These are phyloP conservation scores for Gorsachius goisagi DNA, from an alignment of 2,113 vertebrate species.

Conservation along the genomic window DNA sequence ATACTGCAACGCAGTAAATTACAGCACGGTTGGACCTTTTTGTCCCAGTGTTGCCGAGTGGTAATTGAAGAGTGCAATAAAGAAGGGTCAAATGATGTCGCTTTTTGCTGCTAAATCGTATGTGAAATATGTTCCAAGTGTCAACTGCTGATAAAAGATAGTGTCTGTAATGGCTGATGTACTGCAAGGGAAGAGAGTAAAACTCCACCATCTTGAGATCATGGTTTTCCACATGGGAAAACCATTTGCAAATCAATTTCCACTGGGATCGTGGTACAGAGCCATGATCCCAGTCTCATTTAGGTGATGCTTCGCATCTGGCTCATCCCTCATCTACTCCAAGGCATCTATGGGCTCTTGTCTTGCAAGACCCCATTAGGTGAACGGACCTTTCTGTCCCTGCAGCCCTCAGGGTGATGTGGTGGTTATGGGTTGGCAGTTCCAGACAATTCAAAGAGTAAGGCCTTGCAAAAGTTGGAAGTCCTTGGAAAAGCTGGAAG, in stretches of 20 bases:
- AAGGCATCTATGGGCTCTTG: background rate
- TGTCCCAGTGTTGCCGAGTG: background rate
- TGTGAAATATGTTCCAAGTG: background rate
- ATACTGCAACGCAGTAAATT: background rate
- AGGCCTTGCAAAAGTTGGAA: too few species aligned
- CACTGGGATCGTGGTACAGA: background rate
- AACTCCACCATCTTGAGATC: too few species aligned
- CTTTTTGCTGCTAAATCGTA: conserved; percentile 17
- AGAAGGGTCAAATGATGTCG: background rate
- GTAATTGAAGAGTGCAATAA: conserved; percentile 19
- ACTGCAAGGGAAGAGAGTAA: background rate
- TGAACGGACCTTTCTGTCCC: background rate
- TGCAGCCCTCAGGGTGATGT: background rate
- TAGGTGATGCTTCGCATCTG: background rate
- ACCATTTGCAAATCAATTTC: background rate
- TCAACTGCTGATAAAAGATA: background rate
- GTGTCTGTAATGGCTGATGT: background rate
- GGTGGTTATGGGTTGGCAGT: background rate
- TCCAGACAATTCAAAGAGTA: background rate
- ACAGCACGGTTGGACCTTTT: background rate
- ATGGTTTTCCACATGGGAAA: too few species aligned
- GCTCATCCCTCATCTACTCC: too few species aligned
- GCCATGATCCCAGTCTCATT: background rate
- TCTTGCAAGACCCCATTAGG: background rate
- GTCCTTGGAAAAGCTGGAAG: background rate